phyloP scores from a whole-genome alignment of 2,113 vertebrate genomes.

The Silurus asotus region DNA sequence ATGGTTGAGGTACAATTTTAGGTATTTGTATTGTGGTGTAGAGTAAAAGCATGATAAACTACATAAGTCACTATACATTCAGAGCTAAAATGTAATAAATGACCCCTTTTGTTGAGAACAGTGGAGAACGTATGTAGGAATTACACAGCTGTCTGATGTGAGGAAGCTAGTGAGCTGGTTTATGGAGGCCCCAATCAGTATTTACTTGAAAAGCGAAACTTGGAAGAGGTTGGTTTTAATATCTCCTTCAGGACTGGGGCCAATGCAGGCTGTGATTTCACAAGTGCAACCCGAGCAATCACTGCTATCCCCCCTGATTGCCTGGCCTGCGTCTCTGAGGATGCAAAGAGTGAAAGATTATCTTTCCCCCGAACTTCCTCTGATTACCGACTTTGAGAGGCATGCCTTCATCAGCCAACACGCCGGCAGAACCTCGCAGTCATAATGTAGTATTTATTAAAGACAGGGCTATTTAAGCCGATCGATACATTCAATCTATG shows the following conservation, averaged over 20 bases:
- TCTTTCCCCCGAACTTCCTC: slow-evolving; percentile 79
- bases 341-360: slow-evolving; percentile 75
- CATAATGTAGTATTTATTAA: slow-evolving; percentile 82
- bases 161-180: slow-evolving; percentile 51
- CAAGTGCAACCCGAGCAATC: slow-evolving; percentile 68
- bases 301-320: slow-evolving; percentile 63
- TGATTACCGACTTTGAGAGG: slow-evolving; percentile 73
- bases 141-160: slow-evolving; percentile 47
- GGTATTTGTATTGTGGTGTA: slow-evolving; percentile 46
- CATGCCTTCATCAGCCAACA: slow-evolving; percentile 76
- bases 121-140: slow-evolving; percentile 39
- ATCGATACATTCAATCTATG: slow-evolving; percentile 74
- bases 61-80: slow-evolving; percentile 53
- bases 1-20: not conserved
- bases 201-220: slow-evolving; percentile 60
- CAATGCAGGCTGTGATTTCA: slow-evolving; percentile 67
- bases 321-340: slow-evolving; percentile 67
- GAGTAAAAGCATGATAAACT: slow-evolving; percentile 29
- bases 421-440: slow-evolving; percentile 68
- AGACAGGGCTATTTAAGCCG: slow-evolving; percentile 71
- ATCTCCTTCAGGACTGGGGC: slow-evolving; percentile 62
- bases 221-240: slow-evolving; percentile 59
- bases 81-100: slow-evolving; percentile 51
- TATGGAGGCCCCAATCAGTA: slow-evolving; percentile 62
- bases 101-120: slow-evolving; percentile 50